These are phyloP conservation scores for Petrocephalus zakoni DNA, from an alignment of 2,113 vertebrate genomes.

Conservation along the genomic window DNA sequence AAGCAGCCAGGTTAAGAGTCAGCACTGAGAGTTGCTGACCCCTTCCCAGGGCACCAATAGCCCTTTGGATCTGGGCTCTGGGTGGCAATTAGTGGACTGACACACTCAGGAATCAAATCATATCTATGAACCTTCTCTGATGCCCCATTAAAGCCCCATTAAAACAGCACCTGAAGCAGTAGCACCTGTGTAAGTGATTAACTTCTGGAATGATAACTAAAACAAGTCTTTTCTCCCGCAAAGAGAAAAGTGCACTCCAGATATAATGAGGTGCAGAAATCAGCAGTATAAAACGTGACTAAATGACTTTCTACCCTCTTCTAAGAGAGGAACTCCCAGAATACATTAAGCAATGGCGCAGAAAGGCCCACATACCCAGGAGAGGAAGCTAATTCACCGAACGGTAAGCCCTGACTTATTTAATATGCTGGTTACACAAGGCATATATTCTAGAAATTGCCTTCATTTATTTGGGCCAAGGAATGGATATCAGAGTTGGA, in stretches of 20 bases:
- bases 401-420: neutral
- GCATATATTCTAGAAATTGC: neutral
- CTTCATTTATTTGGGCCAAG: neutral
- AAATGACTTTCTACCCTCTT: neutral
- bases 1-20: neutral
- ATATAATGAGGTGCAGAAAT: neutral
- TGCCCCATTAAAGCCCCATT: neutral
- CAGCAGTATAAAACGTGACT: neutral
- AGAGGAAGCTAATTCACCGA: neutral
- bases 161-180: neutral
- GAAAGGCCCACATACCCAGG: neutral
- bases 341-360: neutral
- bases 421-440: neutral
- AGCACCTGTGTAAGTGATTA: neutral
- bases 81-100: neutral
- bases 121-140: neutral
- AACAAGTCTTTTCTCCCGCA: neutral
- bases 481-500: neutral
- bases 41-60: neutral
- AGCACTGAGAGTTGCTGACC: neutral
- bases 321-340: neutral
- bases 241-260: neutral
- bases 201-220: neutral
- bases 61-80: neutral
- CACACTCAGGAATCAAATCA: neutral